Evolutionary conservation across 1,140 invertebrate species (phyloP).

Genomic region (Linepithema humile): DNA sequence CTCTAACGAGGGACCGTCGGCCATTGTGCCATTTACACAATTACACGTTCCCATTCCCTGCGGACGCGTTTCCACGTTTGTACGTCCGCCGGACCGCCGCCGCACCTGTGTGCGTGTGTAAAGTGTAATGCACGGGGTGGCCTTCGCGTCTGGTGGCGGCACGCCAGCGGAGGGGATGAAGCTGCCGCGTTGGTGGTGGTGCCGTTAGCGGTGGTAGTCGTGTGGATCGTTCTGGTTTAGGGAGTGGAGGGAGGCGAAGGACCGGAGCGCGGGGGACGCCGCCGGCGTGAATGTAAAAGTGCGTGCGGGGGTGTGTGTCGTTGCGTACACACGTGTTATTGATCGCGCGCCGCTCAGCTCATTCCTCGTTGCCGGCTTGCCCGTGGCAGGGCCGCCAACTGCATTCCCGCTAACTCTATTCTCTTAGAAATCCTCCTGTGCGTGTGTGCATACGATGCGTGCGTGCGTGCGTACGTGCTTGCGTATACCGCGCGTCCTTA

Average conservation of each 20-base stretch:
- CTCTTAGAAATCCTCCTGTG: constrained; percentile 67
- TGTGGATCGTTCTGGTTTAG: constrained; percentile 62
- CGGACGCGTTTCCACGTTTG: constrained; percentile 69
- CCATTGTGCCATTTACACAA: constrained; percentile 82
- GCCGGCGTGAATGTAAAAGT: constrained; percentile 71
- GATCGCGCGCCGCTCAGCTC: constrained; percentile 76
- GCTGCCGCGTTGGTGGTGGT: constrained; percentile 26
- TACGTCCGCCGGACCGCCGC: constrained; percentile 55
- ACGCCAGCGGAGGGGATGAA: constrained; percentile 44
- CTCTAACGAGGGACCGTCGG: constrained; percentile 77
- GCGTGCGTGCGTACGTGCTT: neutral
- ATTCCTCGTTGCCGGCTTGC: constrained; percentile 72
- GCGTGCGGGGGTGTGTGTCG: constrained; percentile 76
- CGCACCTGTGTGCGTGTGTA: constrained; percentile 38
- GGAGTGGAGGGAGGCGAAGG: neutral
- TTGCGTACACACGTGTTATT: constrained; percentile 83
- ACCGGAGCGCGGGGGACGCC: constrained; percentile 27
- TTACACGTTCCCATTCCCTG: constrained; percentile 78
- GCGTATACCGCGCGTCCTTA: neutral
- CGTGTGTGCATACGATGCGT: neutral
- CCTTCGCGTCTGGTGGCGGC: constrained; percentile 55
- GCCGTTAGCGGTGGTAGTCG: constrained; percentile 58
- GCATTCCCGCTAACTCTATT: constrained; percentile 80
- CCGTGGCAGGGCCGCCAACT: constrained; percentile 78
- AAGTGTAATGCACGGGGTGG: constrained; percentile 53